Percentiles rank a stretch among this genome's conserved stretches.
Evolutionary conservation across 2,888 invertebrate genomes (phyloP).

Genomic region (Phyto melanocephala): DNA sequence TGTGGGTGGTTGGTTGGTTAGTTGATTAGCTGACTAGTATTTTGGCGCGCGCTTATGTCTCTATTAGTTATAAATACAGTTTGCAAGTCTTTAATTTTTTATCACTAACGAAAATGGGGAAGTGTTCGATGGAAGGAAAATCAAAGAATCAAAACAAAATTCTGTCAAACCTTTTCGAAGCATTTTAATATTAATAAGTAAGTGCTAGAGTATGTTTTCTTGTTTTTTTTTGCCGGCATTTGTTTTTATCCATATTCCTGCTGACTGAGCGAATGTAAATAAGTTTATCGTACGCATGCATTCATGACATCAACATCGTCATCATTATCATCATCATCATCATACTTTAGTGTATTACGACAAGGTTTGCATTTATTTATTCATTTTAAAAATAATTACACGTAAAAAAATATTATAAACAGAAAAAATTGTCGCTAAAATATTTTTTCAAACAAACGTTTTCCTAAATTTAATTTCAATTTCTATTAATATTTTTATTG

Average conservation of each 20-base stretch:
- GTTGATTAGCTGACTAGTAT: not conserved
- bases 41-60: conserved; percentile 41
- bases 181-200: conserved; percentile 27
- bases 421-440: no score
- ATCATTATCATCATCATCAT: conserved; percentile 41
- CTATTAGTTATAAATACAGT: not conserved
- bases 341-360: conserved; percentile 38
- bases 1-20: conserved; percentile 23
- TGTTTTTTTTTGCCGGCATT: conserved; percentile 59
- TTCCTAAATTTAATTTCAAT: no score
- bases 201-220: conserved; percentile 6
- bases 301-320: conserved; percentile 49
- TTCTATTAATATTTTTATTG: no score
- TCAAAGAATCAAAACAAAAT: conserved; percentile 56
- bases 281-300: conserved; percentile 63
- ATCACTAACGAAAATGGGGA: not conserved
- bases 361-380: conserved; percentile 35
- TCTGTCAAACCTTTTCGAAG: conserved; percentile 16
- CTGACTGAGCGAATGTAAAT: conserved; percentile 63
- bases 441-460: no score
- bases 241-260: conserved; percentile 42
- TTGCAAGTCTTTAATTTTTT: not conserved
- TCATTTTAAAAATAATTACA: conserved; percentile 6
- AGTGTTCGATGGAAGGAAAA: not conserved
- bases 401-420: conserved; percentile 16